Percentiles rank a stretch among this genome's conserved stretches.
Evolutionary conservation across 2,888 invertebrate genomes (phyloP).

Genomic region (Ethmia dodecea): DNA sequence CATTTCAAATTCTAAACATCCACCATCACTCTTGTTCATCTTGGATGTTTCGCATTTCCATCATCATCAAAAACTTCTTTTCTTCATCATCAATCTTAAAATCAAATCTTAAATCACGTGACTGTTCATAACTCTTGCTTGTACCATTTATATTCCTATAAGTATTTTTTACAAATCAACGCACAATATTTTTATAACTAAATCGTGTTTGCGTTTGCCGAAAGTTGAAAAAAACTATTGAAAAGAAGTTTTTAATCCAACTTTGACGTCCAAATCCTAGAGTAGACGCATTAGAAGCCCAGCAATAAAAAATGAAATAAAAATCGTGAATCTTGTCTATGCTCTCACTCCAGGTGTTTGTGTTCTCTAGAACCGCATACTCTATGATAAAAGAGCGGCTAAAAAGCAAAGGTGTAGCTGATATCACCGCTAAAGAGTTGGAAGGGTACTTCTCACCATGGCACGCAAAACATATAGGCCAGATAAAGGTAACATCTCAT

Average conservation of each 20-base stretch:
- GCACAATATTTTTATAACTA: neutral
- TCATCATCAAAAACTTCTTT: conserved; percentile 28
- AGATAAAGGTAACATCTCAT: conserved; percentile 77
- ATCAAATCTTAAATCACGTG: too few relatives aligned
- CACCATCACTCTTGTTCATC: conserved; percentile 9
- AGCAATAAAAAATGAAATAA: conserved; percentile 19
- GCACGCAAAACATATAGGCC: conserved; percentile 90
- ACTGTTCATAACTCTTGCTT: neutral
- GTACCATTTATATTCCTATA: neutral
- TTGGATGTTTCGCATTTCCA: conserved; percentile 18
- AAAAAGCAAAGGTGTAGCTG: conserved; percentile 86
- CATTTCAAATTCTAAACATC: too few relatives aligned
- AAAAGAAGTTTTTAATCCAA: conserved; percentile 35
- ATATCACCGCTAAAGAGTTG: conserved; percentile 85
- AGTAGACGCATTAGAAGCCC: conserved; percentile 28
- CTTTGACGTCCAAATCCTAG: conserved; percentile 20
- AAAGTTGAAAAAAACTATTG: conserved; percentile 10
- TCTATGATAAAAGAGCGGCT: conserved; percentile 89
- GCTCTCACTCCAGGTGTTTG: conserved; percentile 86
- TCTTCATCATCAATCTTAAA: conserved; percentile 11
- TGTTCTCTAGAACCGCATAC: conserved; percentile 90
- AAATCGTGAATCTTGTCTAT: conserved; percentile 50
- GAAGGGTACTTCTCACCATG: conserved; percentile 91
- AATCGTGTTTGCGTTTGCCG: neutral
- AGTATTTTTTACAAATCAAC: neutral